These are phyloP conservation scores for Phytoseiulus persimilis DNA, from an alignment of 2,888 invertebrate species.

Conservation along the genomic window DNA sequence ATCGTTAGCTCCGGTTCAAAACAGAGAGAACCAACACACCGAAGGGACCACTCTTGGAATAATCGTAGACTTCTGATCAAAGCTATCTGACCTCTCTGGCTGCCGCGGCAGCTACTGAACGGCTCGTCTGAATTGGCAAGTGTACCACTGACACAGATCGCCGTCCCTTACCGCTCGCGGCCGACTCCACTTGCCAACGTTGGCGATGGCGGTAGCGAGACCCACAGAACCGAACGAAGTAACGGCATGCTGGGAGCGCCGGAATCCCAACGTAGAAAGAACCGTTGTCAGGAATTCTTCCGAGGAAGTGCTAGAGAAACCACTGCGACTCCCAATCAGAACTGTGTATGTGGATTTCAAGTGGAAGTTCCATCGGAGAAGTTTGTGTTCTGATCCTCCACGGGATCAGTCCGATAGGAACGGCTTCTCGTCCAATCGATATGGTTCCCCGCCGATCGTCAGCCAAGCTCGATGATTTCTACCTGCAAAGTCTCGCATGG, in stretches of 20 bases:
- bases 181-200: background rate
- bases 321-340: too few relatives aligned
- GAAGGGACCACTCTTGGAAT: background rate
- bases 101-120: background rate
- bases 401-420: too few relatives aligned
- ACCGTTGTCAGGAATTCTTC: background rate
- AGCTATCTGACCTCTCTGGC: background rate
- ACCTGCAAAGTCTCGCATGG: too few relatives aligned
- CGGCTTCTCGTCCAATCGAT: too few relatives aligned
- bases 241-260: background rate
- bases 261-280: background rate
- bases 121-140: background rate
- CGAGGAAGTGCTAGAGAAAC: background rate
- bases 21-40: background rate
- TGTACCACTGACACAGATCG: constrained; percentile 5
- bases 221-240: background rate
- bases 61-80: background rate
- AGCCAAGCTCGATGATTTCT: too few relatives aligned
- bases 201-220: background rate
- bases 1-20: background rate
- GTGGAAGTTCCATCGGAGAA: too few relatives aligned
- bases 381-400: too few relatives aligned
- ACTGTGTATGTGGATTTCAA: too few relatives aligned
- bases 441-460: too few relatives aligned
- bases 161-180: background rate